Conservation (phyloP, 1,140 invertebrate species). For the Philotrypesis tridentata region DNA sequence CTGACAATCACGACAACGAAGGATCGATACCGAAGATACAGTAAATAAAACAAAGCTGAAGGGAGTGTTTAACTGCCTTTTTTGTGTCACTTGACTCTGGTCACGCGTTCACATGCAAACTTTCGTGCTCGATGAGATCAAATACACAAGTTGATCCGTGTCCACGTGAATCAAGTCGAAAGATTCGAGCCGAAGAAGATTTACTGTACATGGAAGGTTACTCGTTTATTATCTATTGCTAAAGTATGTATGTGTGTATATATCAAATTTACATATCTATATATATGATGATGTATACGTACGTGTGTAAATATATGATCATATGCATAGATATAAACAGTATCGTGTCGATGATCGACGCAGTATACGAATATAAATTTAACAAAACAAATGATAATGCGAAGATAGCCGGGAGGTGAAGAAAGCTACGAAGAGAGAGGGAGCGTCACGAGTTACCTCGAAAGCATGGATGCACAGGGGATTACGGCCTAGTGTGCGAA, state of each 20-base stretch:
- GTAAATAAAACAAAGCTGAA: conserved; percentile 23
- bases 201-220: not conserved
- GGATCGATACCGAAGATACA: conserved; percentile 17
- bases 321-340: conserved; percentile 5
- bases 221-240: conserved; percentile 29
- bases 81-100: conserved; percentile 9
- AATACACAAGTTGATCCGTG: not conserved
- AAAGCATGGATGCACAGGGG: conserved; percentile 55
- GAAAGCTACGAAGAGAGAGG: conserved; percentile 28
- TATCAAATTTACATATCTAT: conserved; percentile 16
- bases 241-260: conserved; percentile 1
- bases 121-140: not conserved
- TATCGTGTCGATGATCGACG: conserved; percentile 29
- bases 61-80: not conserved
- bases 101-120: not conserved
- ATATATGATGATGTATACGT: no score
- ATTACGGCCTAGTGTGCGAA: conserved; percentile 70
- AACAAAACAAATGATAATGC: conserved; percentile 6
- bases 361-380: conserved; percentile 42
- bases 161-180: not conserved
- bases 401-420: not conserved
- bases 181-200: not conserved
- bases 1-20: conserved; percentile 46
- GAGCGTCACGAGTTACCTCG: conserved; percentile 45
- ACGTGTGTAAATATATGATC: conserved; percentile 29